These are phyloP conservation scores for Neodiprion virginianus DNA, from an alignment of 1,140 invertebrate genomes.

Conservation along the genomic window DNA sequence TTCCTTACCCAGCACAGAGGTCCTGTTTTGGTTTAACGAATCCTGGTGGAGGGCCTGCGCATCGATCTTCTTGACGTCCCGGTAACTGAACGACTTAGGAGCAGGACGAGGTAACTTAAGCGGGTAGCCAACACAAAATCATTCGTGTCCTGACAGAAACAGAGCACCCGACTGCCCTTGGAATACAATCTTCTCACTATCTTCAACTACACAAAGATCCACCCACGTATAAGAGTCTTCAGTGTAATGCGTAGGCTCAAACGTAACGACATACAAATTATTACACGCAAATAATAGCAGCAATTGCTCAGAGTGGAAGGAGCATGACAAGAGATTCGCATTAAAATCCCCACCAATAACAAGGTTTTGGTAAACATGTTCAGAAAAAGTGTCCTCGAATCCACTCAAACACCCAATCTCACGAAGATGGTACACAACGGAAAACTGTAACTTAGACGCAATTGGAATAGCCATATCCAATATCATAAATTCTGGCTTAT, in stretches of 20 bases:
- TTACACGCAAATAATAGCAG: not conserved
- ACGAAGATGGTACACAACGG: not conserved
- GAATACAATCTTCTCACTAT: not conserved
- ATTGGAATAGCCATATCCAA: not conserved
- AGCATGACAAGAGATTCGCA: not conserved
- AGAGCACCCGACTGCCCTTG: not conserved
- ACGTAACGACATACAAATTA: constrained; percentile 9
- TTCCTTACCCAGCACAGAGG: not conserved
- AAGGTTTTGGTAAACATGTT: not conserved
- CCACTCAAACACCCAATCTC: not conserved
- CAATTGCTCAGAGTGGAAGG: not conserved
- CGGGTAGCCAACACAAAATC: not conserved
- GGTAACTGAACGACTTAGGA: not conserved
- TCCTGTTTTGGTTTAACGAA: not conserved
- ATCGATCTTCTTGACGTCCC: not conserved
- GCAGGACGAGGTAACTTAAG: not conserved
- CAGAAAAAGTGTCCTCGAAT: not conserved
- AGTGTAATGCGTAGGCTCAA: constrained; percentile 10
- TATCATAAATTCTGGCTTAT: not conserved
- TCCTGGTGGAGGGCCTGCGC: not conserved
- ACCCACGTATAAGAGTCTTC: constrained; percentile 5
- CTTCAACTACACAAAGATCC: constrained; percentile 16
- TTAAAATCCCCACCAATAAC: not conserved
- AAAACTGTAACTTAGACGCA: not conserved
- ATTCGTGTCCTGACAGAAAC: not conserved